Percentiles rank a stretch among this genome's conserved stretches.
Conservation (phyloP, 2,113 vertebrate species). For the Eudyptes chrysolophus region DNA sequence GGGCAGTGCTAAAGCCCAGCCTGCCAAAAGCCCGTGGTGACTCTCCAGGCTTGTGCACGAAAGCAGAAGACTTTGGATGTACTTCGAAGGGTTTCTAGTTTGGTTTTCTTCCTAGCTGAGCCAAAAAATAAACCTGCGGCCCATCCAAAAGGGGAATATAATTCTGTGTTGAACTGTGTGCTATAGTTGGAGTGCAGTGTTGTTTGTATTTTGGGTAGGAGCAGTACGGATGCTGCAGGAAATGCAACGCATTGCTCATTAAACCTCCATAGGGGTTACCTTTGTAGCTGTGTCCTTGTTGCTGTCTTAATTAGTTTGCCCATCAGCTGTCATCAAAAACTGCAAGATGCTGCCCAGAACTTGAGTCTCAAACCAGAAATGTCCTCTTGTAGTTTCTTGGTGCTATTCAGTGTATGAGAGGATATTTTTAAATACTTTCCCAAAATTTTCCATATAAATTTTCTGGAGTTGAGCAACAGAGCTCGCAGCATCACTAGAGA, state of each 20-base stretch:
- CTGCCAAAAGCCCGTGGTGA: background rate
- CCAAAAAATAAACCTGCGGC: background rate
- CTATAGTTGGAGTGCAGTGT: background rate
- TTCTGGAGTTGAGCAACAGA: background rate
- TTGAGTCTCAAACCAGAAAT: background rate
- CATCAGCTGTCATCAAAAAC: background rate
- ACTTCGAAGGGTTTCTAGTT: background rate
- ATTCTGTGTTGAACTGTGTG: background rate
- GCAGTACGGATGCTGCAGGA: background rate
- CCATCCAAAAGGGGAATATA: background rate
- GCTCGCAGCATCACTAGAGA: background rate
- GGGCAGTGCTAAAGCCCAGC: background rate
- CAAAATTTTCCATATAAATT: background rate
- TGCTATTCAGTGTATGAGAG: background rate
- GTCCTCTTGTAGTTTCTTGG: background rate
- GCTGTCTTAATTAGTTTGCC: background rate
- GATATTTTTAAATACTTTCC: background rate
- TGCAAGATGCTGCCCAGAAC: background rate
- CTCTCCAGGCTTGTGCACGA: background rate
- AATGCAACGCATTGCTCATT: fast-evolving
- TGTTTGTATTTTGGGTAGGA: background rate
- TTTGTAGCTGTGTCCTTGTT: background rate
- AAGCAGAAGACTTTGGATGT: background rate
- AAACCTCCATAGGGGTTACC: background rate
- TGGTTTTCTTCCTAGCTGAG: background rate